Evolutionary conservation across 2,888 invertebrate genomes (phyloP).

Genomic region (Eupithecia dodoneata): DNA sequence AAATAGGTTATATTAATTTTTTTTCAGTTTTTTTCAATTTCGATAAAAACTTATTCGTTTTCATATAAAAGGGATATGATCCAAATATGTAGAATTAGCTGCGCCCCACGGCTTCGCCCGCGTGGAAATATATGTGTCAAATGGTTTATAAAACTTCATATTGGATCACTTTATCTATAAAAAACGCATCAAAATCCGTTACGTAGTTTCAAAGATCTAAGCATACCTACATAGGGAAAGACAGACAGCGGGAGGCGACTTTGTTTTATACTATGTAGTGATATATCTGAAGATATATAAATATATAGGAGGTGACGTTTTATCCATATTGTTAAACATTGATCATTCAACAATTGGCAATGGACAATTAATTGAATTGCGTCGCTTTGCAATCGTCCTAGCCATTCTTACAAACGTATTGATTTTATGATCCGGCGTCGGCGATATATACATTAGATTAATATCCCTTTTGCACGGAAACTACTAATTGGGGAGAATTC

Average conservation of each 20-base stretch:
- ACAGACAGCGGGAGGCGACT: too few relatives aligned
- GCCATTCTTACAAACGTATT: neutral
- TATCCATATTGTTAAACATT: neutral
- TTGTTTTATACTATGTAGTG: neutral
- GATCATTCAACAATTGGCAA: neutral
- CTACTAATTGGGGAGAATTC: slow-evolving; percentile 2
- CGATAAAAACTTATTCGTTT: neutral
- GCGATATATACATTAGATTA: neutral
- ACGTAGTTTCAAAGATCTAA: too few relatives aligned
- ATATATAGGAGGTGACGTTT: neutral
- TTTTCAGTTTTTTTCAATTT: neutral
- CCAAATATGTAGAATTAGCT: too few relatives aligned
- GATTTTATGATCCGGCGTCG: neutral
- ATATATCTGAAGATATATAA: neutral
- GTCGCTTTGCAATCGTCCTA: neutral
- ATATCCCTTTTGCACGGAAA: neutral
- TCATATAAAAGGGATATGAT: too few relatives aligned
- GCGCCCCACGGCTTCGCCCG: too few relatives aligned
- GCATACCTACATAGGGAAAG: too few relatives aligned
- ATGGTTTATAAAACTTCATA: too few relatives aligned
- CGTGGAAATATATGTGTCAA: too few relatives aligned
- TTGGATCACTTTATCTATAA: too few relatives aligned
- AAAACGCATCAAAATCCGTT: too few relatives aligned
- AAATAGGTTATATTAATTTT: neutral
- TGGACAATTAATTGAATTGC: neutral